Base-by-base conservation (phyloP, 2,888 invertebrate genomes). In the Microdon myrmicae region DNA sequence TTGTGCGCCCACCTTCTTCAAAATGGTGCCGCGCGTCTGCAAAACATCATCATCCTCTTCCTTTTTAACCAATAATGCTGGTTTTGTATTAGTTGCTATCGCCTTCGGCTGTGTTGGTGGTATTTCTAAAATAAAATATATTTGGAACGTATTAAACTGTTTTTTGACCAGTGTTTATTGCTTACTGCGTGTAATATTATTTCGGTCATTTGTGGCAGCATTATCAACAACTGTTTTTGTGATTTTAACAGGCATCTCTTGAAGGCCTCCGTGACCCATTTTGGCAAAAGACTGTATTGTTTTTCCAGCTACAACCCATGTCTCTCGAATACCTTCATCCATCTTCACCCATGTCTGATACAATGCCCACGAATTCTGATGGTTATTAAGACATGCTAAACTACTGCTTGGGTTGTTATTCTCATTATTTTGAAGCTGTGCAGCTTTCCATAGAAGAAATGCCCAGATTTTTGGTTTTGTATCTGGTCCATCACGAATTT, bases 311-410 rank as follows among this genome's bases (percentile, higher is more conserved):
- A 87, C 84, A 53, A 92, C 86, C 92, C 92, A 92, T 0, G 89
- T 85, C 34, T 88, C 88, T 45, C 90, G 84, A 43, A 89, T 84
- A 9, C 85, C 83, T 54, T 87, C 86, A 0, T 90, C 86, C 84
- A 92, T 86, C 72, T 89, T 87, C 68, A 90, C 89, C 92, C 92
- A 92, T 69, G 87, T 86, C 74, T 92, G 90, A 76, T 92, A 92
- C 6, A 92, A 81, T 66, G 87, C 85, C 92, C 92, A 92, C 4
- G 90, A 88, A 71, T 85, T 83, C 14, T 83, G 82, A 68, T 82
- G 84, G 16, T 19, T 14, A 38, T 32, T 55, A 3, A 5, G 31
- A 32, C 28, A 35, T 3, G 19, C 34, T 9, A 34, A 49, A 5
- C 44, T 5, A 2, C 14, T 55, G 16, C 29, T 41, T 1, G 81